Conservation (phyloP, 2,888 invertebrate species). For the Unio delphinus region DNA sequence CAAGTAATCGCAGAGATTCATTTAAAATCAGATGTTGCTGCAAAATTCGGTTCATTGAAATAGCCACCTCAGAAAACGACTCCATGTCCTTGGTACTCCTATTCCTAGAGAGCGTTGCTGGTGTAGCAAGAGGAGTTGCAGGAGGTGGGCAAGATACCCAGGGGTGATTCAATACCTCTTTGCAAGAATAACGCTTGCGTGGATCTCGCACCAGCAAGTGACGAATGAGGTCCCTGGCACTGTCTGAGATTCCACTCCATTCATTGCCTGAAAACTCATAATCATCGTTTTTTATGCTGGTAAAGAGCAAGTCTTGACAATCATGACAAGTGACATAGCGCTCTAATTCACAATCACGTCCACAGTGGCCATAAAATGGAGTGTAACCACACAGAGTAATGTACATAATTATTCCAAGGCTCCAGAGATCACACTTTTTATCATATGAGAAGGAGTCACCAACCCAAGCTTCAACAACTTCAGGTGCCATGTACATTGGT, state of each 20-base stretch:
- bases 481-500: constrained; percentile 77
- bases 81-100: constrained; percentile 96
- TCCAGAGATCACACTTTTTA: constrained; percentile 98
- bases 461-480: constrained; percentile 92
- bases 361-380: constrained; percentile 97
- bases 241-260: constrained; percentile 87
- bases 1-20: constrained; percentile 46
- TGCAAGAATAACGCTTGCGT: too few species aligned
- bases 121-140: constrained; percentile 80
- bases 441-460: constrained; percentile 87
- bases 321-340: constrained; percentile 91
- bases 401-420: constrained; percentile 90
- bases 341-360: constrained; percentile 95
- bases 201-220: too few species aligned
- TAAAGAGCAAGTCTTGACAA: constrained; percentile 87
- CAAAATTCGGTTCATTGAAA: constrained; percentile 95
- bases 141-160: constrained; percentile 51
- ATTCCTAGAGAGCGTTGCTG: constrained; percentile 89
- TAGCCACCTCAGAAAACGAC: constrained; percentile 95
- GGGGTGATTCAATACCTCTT: too few species aligned
- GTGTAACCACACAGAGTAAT: constrained; percentile 97
- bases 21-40: constrained; percentile 85
- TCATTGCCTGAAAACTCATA: constrained; percentile 88
- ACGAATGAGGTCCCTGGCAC: too few species aligned
- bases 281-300: constrained; percentile 85